Evolutionary conservation across 2,888 invertebrate genomes (phyloP).

Genomic region (Ametastegia equiseti): DNA sequence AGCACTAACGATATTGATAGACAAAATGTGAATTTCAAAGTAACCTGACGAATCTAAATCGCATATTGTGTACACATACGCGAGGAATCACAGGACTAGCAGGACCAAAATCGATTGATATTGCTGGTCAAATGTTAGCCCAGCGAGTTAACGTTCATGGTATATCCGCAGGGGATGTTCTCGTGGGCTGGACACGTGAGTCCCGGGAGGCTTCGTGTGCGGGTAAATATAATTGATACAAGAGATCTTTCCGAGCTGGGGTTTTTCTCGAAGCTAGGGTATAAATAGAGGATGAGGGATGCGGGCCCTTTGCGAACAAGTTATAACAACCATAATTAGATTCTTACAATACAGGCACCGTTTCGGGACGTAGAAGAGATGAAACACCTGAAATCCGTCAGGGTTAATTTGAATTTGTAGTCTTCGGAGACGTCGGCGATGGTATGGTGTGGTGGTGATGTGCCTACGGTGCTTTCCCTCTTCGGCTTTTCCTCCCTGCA

Average conservation of each 20-base stretch:
- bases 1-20: too few species aligned
- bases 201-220: not conserved
- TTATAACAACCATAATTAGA: conserved; percentile 23
- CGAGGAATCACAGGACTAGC: too few species aligned
- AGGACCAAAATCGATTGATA: too few species aligned
- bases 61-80: too few species aligned
- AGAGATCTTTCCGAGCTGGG: too few species aligned
- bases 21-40: too few species aligned
- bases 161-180: too few species aligned
- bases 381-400: conserved; percentile 45
- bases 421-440: too few species aligned
- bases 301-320: not conserved
- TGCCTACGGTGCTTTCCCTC: not conserved
- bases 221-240: conserved; percentile 5
- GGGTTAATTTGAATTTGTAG: conserved; percentile 45
- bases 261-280: too few species aligned
- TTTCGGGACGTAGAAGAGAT: conserved; percentile 16
- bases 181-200: not conserved
- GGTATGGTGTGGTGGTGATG: too few species aligned
- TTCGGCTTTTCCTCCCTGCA: not conserved
- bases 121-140: too few species aligned
- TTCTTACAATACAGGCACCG: conserved; percentile 36
- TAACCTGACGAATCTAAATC: too few species aligned
- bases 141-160: not conserved
- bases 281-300: not conserved